A percentile compares a stretch with the other conserved stretches of the same genome.
Conservation (phyloP, 2,888 invertebrate species). For the Copidosoma aretas region DNA sequence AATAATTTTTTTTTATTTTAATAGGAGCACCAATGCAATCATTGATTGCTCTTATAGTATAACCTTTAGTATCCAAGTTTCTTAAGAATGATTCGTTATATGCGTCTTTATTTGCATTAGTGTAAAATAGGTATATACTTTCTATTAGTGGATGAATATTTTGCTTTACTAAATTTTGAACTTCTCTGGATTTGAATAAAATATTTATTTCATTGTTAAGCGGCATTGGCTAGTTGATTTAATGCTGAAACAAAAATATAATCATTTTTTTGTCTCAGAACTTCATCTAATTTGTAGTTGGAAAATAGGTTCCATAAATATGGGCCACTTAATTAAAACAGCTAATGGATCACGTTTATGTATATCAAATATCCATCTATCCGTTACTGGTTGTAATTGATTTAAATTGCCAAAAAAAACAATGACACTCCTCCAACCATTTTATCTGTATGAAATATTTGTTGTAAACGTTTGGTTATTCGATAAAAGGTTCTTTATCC, state of each 20-base stretch:
- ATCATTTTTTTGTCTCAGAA: constrained; percentile 27
- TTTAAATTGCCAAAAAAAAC: constrained; percentile 33
- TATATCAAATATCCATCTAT: constrained; percentile 33
- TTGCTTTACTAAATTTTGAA: constrained; percentile 1
- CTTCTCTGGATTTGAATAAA: constrained; percentile 18
- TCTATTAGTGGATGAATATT: constrained; percentile 14
- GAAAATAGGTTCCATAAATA: background rate
- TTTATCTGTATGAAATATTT: background rate
- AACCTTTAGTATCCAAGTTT: background rate
- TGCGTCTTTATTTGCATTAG: constrained; percentile 22
- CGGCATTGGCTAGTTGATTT: constrained; percentile 23
- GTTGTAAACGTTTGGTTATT: background rate
- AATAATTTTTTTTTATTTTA: constrained; percentile 2
- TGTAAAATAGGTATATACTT: constrained; percentile 28
- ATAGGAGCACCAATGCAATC: background rate
- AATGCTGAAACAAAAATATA: constrained; percentile 17
- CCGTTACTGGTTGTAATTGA: constrained; percentile 32
- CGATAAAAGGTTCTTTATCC: no score
- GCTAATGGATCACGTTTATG: background rate
- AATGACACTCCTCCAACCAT: constrained; percentile 24
- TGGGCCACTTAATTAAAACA: constrained; percentile 20
- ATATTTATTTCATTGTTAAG: background rate
- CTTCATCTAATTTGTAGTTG: background rate
- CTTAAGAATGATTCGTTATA: constrained; percentile 14
- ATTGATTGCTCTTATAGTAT: no score